Evolutionary conservation across 2,888 invertebrate genomes (phyloP), one percentile per base, ranked within the genome.

Genomic region (Leptinotarsa haldemani): DNA sequence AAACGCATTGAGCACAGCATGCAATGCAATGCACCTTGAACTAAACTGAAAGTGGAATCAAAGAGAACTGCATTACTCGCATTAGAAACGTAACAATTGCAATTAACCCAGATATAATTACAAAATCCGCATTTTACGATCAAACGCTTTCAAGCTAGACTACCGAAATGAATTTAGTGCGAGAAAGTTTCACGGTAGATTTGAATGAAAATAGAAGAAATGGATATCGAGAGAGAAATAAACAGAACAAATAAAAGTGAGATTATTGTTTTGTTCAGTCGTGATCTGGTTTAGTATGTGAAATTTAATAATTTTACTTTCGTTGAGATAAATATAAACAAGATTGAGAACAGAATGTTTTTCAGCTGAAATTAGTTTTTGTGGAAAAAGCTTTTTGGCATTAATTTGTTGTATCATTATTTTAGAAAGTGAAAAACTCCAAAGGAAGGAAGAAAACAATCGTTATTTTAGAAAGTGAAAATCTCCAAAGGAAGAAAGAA

Each of bases 101-200:
- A 73, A 77, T 76, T 78, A 75, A 75, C 75, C 75, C 70, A 78
- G 75, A 77, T 76, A 73, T 74, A 73, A 75, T 74, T 77, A 73
- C 73, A 75, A 76, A 74, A 78, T 52, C 64, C 64, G 56, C 18
- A 56, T 22, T 56, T 56, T 9, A 22, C 25, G 4, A 15, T 22
- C 13, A 56, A 56, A 22, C 56, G 56, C 22, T 40, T 61, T 40
- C 40, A 18, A 61, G 9, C 40, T 61, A 40, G 61, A 61, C 61
- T 61, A 61, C 61, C 61, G 2, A 61, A 61, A 61, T 40, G 61
- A 56, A 40, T 18, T 22, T 22, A 20, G 22, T 56, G 13, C 13
- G 56, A 61, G 61, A 40, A 61, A 61, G 30, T 61, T 40, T 40
- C 40, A n/a, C 12, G 15, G 16, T 12, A 3, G n/a, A 61, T 61